These are phyloP conservation scores for Heterotilapia buettikoferi DNA, from an alignment of 2,113 vertebrate genomes.

Conservation along the genomic window DNA sequence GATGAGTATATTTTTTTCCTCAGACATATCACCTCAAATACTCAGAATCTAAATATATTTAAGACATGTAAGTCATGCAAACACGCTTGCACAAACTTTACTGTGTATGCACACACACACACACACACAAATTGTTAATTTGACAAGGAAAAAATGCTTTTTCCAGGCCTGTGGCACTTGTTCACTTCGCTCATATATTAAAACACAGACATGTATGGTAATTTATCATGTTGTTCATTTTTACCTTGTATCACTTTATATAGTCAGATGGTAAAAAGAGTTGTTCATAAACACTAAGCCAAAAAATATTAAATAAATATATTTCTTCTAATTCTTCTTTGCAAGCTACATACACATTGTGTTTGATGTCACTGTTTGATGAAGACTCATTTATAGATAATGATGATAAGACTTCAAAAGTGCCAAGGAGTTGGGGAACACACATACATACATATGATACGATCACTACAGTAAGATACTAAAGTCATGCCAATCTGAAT, in stretches of 20 bases:
- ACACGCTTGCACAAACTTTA: neutral
- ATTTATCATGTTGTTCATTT: neutral
- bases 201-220: neutral
- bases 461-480: neutral
- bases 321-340: neutral
- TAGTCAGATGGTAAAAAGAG: neutral
- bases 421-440: neutral
- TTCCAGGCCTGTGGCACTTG: neutral
- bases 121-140: neutral
- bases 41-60: neutral
- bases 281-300: neutral
- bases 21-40: neutral
- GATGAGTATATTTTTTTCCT: neutral
- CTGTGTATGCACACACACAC: neutral
- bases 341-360: neutral
- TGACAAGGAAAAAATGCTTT: neutral
- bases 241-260: neutral
- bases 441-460: neutral
- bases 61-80: neutral
- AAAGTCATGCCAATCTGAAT: neutral
- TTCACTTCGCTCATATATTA: neutral
- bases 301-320: neutral
- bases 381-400: neutral
- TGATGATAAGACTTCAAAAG: neutral
- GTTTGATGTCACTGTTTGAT: neutral